Percentiles rank a stretch among this genome's conserved stretches.
Evolutionary conservation across 2,888 invertebrate species (phyloP).

Genomic region (Allolobophora icterica): DNA sequence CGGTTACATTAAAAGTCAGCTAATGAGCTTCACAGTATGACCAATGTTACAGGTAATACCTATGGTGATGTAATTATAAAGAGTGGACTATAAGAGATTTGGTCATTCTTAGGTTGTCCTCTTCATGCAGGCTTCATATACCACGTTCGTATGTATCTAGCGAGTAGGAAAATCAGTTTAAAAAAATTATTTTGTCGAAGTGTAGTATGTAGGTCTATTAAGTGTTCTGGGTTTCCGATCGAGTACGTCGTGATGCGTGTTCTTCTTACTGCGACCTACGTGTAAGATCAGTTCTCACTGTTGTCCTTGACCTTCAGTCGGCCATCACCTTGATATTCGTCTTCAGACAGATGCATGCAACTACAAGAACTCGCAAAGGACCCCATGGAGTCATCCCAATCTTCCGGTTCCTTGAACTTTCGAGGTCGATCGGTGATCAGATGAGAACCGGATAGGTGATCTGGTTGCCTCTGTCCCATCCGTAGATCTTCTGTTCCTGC

Average conservation of each 20-base stretch:
- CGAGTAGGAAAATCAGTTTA: background rate
- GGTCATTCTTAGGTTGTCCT: too few relatives aligned
- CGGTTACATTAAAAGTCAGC: too few relatives aligned
- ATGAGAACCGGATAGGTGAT: slow-evolving; percentile 73
- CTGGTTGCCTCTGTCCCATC: slow-evolving; percentile 93
- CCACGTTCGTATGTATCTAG: background rate
- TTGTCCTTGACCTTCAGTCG: background rate
- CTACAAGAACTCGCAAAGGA: background rate
- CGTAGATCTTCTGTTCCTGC: slow-evolving; percentile 78
- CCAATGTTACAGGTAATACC: too few relatives aligned
- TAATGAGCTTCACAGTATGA: too few relatives aligned
- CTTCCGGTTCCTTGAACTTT: background rate
- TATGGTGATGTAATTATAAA: too few relatives aligned
- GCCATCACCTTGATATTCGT: background rate
- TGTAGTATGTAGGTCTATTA: background rate
- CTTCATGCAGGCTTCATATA: background rate
- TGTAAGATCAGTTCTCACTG: background rate
- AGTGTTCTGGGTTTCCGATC: background rate
- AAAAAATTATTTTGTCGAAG: background rate
- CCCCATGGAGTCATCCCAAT: background rate
- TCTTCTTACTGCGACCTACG: background rate
- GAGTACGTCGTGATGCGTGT: background rate
- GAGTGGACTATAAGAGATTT: too few relatives aligned
- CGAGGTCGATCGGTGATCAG: slow-evolving; percentile 24
- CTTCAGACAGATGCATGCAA: background rate